phyloP scores from a whole-genome alignment of 2,113 vertebrate genomes.

The Bubo bubo region DNA sequence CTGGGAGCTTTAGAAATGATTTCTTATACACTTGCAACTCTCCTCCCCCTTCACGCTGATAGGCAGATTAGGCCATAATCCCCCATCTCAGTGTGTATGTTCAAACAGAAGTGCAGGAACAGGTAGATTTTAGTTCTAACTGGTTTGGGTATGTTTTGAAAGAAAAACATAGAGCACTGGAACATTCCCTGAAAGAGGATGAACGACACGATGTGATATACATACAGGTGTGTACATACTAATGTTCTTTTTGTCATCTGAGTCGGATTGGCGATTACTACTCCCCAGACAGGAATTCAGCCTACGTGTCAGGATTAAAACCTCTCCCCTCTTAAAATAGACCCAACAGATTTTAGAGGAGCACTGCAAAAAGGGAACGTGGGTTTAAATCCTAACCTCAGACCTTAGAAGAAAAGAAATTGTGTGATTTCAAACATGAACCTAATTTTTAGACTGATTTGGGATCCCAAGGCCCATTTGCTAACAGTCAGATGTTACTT shows the following conservation, averaged over 20 bases:
- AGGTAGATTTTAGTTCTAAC: neutral
- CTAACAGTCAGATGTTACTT: neutral
- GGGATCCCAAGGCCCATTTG: neutral
- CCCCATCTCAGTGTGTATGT: neutral
- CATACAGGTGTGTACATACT: too few species aligned
- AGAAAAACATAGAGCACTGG: neutral
- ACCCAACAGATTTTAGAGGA: neutral
- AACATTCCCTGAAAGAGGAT: neutral
- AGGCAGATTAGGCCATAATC: neutral
- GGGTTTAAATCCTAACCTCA: neutral
- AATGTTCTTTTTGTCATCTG: neutral
- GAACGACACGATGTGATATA: neutral
- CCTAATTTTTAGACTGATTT: neutral
- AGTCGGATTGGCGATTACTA: neutral
- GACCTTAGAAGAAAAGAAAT: neutral
- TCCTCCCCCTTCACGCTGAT: neutral
- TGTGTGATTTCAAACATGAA: neutral
- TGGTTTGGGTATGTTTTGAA: neutral
- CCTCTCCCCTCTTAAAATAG: neutral
- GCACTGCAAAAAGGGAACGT: neutral
- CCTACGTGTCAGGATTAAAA: neutral
- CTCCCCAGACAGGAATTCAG: neutral
- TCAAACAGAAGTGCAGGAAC: neutral
- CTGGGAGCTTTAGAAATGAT: constrained; percentile 58
- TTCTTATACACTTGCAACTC: constrained; percentile 45